Evolutionary conservation across 2,888 invertebrate species (phyloP), one percentile per base, ranked within the genome.

Genomic region (Caenorhabditis zanzibari): DNA sequence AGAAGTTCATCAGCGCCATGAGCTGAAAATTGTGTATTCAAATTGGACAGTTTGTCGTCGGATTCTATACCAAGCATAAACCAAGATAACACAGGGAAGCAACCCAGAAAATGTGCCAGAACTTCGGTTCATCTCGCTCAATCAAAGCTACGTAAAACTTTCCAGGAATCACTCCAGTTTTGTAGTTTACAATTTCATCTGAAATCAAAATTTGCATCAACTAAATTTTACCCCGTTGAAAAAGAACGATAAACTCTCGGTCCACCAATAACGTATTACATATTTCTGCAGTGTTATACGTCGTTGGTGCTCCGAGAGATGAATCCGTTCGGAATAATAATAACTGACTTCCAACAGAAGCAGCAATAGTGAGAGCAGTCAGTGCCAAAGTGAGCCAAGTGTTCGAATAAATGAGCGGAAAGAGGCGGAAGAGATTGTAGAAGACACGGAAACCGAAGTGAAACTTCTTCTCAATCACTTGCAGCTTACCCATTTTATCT

Each of bases 81-180:
- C 86, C 90, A 10, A 88, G 4, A 47, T 93, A 93, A 16, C 93
- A 88, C 0, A 91, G 49, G 0, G 92, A 80, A 1, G 93, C 92
- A n/a, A 90, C 86, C 49, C 91, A 77, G 35, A 93, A 92, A 35
- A 92, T 88, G 6, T 82, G 87, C 88, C 92, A 92, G 90, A 94
- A 94, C 5, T 91, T 93, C 1, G 85, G 47, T 38, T 93, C 92
- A 10, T 93, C 93, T 82, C 93, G 93, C 22, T 93, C 92, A 1
- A 93, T 93, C 58, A 94, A 90, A 2, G 93, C 93, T 75, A 92
- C 92, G 91, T 94, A 94, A 91, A 93, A 94, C 74, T 93, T 91
- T 84, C 94, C 94, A 19, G 94, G 93, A 59, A 94, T 92, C 49
- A 94, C 86, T 14, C 94, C 94, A 56, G 94, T 93, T 82, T 93